Percentiles rank a stretch among this genome's conserved stretches.
Evolutionary conservation across 2,113 vertebrate genomes (phyloP).

Genomic region (Recurvirostra avosetta): DNA sequence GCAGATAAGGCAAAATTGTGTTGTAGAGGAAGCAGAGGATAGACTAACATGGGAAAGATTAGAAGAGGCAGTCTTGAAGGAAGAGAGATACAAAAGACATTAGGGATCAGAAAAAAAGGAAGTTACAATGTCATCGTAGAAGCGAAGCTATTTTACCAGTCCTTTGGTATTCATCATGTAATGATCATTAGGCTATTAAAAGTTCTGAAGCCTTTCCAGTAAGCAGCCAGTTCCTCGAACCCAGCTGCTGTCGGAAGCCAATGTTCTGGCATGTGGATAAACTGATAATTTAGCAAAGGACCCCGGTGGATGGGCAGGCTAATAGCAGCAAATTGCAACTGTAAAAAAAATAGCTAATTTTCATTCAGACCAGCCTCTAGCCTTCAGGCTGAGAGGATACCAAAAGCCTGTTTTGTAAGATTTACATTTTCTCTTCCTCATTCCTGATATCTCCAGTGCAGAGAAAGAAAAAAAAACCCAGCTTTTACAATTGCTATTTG

Average conservation of each 20-base stretch:
- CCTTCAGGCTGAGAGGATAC: background rate
- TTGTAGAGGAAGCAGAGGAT: background rate
- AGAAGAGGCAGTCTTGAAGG: background rate
- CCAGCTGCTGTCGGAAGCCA: background rate
- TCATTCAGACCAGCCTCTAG: background rate
- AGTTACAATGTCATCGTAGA: background rate
- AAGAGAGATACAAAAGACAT: background rate
- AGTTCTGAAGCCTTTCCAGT: background rate
- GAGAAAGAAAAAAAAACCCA: background rate
- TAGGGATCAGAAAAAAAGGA: background rate
- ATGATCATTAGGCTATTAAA: background rate
- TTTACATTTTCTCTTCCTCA: background rate
- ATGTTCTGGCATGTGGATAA: background rate
- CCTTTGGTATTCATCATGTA: background rate
- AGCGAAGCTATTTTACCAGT: background rate
- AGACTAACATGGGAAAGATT: background rate
- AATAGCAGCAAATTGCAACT: background rate
- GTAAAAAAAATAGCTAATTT: background rate
- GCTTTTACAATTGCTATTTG: background rate
- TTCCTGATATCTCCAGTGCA: background rate
- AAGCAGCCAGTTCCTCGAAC: background rate
- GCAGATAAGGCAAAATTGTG: background rate
- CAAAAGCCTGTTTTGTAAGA: background rate
- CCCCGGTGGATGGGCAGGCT: background rate
- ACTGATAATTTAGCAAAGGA: background rate